These are phyloP conservation scores for Eufriesea mexicana DNA, from an alignment of 1,140 invertebrate species.

Conservation along the genomic window DNA sequence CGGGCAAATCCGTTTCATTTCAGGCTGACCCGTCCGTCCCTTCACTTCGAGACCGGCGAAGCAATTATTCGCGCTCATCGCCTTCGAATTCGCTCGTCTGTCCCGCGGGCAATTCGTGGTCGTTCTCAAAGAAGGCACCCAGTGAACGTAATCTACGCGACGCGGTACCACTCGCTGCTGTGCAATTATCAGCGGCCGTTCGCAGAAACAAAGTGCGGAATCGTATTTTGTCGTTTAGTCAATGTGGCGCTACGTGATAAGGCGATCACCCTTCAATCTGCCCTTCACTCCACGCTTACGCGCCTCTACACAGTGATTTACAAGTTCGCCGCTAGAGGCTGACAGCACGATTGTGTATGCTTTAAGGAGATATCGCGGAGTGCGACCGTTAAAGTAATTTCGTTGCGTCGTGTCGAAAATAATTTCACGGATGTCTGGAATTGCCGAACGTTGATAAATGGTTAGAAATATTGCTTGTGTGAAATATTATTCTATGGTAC, in stretches of 20 bases:
- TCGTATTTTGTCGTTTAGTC: constrained; percentile 78
- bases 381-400: too few species aligned
- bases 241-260: constrained; percentile 75
- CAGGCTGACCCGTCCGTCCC: constrained; percentile 12
- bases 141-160: constrained; percentile 70
- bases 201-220: constrained; percentile 76
- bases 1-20: constrained; percentile 53
- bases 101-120: constrained; percentile 53
- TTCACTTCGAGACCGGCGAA: constrained; percentile 42
- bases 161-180: constrained; percentile 47
- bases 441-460: too few species aligned
- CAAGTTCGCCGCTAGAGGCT: neutral
- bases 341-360: neutral
- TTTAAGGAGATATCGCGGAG: neutral
- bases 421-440: too few species aligned
- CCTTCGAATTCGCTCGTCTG: constrained; percentile 60
- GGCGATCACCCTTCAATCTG: constrained; percentile 58
- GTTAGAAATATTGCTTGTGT: too few species aligned
- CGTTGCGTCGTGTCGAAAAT: too few species aligned
- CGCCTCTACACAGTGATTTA: constrained; percentile 38
- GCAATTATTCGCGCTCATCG: constrained; percentile 64
- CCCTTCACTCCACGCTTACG: constrained; percentile 2
- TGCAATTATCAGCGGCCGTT: constrained; percentile 72
- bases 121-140: constrained; percentile 56
- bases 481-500: too few species aligned